Conservation (phyloP, 2,113 vertebrate genomes). For the Cyrtonyx montezumae region DNA sequence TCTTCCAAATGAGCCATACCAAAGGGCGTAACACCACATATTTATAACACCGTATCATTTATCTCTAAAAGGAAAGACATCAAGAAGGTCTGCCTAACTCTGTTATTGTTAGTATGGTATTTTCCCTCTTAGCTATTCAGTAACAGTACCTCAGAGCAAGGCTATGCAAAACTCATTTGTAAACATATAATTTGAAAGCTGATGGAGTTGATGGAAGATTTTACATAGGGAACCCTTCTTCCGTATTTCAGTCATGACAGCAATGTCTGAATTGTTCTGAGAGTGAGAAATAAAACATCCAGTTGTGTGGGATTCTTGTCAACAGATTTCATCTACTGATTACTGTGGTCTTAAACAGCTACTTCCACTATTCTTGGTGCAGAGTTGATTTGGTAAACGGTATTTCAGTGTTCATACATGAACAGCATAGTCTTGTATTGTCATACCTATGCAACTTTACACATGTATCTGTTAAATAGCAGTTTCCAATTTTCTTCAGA, state of each 20-base stretch:
- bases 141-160: not conserved
- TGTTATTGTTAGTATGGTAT: not conserved
- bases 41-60: not conserved
- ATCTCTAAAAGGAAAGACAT: not conserved
- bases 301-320: not conserved
- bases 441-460: not conserved
- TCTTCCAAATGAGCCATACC: not conserved
- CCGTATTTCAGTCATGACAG: not conserved
- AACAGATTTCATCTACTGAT: not conserved
- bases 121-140: slow-evolving; percentile 11
- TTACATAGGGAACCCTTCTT: not conserved
- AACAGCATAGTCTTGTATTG: not conserved
- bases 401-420: not conserved
- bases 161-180: not conserved
- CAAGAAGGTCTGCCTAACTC: not conserved
- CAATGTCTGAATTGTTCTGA: not conserved
- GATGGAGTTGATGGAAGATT: not conserved
- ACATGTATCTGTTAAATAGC: not conserved
- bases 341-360: not conserved
- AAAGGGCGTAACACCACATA: not conserved
- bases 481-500: not conserved
- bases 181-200: slow-evolving; percentile 14
- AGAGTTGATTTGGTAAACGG: not conserved
- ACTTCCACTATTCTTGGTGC: not conserved
- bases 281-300: not conserved